Evolutionary conservation across 1,140 invertebrate genomes (phyloP), one percentile per base, ranked within the genome.

Genomic region (Zaprionus vittiger): DNA sequence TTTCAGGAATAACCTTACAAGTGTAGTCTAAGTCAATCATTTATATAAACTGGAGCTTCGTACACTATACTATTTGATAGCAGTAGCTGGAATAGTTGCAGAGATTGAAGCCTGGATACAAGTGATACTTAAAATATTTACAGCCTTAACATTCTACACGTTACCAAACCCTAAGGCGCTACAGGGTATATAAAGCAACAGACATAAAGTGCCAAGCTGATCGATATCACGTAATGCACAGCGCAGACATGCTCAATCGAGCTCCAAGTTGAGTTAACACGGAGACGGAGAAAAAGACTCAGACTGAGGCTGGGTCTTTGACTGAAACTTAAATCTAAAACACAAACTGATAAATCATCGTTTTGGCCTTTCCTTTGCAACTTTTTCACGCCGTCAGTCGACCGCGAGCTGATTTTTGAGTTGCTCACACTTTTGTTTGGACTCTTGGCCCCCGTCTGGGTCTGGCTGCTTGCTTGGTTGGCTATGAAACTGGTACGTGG

Each of bases 211-310:
- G 41, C 28, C 59, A 59, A 80, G 56, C 77, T 83, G 81, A 77
- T 80, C 69, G 28, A 80, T 83, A 83, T 84, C 74, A 84, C 81
- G 81, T 77, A 74, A 68, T 75, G 55, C 56, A 52, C 41, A 31
- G 44, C 34, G 61, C n/a, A 47, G 28, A 52, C 31, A 37, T 12
- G 56, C 17, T 11, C 37, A 28, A 14, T 70, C 12, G 34, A 31
- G 56, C 14, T 61, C 11, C 22, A 20, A 59, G 41, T 59, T 14
- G 26, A 49, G 37, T 5, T n/a, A 59, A 54, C 9, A 28, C n/a
- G 34, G 38, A 54, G 56, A 20, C 22, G 38, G 44, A 54, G 34
- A 66, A 34, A 34, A 34, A 34, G 31, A 34, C 31, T 34, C 31
- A 34, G 3, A 34, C 31, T 34, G 31, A 34, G 31, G 31, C 31